Percentiles rank a stretch among this genome's conserved stretches.
Conservation (phyloP, 2,113 vertebrate genomes). For the Seriola dumerili region DNA sequence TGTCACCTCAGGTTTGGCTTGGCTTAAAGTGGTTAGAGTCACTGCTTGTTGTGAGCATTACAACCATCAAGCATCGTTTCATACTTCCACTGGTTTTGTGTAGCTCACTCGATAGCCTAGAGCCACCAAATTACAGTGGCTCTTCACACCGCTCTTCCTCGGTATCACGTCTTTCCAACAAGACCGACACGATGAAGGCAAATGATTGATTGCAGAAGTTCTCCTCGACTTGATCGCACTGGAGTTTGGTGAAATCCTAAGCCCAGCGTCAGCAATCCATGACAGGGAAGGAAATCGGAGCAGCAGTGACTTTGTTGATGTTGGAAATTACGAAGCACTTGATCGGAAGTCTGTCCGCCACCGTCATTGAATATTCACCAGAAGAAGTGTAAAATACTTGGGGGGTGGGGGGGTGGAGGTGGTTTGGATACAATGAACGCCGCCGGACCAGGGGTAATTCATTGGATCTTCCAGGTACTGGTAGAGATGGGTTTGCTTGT, state of each 20-base stretch:
- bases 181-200: slow-evolving; percentile 74
- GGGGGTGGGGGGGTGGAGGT: not conserved
- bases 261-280: slow-evolving; percentile 69
- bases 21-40: not conserved
- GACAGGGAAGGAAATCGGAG: slow-evolving; percentile 75
- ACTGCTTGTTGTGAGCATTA: not conserved
- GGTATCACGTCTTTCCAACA: slow-evolving; percentile 8
- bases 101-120: not conserved
- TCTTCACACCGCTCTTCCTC: not conserved
- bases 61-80: not conserved
- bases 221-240: slow-evolving; percentile 75
- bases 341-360: slow-evolving; percentile 46
- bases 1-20: not conserved
- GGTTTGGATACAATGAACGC: slow-evolving; percentile 40
- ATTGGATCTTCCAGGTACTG: slow-evolving; percentile 27
- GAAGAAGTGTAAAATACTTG: slow-evolving; percentile 30
- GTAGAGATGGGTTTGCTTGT: slow-evolving; percentile 65
- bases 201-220: slow-evolving; percentile 78
- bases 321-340: slow-evolving; percentile 56
- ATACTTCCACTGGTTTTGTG: not conserved
- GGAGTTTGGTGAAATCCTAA: slow-evolving; percentile 77
- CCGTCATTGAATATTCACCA: slow-evolving; percentile 18
- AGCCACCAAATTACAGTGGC: not conserved
- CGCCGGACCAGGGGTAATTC: slow-evolving; percentile 11
- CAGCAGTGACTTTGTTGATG: slow-evolving; percentile 54